Percentiles rank a stretch among this genome's conserved stretches.
phyloP scores from a whole-genome alignment of 1,140 invertebrate genomes.

The Delia radicum region DNA sequence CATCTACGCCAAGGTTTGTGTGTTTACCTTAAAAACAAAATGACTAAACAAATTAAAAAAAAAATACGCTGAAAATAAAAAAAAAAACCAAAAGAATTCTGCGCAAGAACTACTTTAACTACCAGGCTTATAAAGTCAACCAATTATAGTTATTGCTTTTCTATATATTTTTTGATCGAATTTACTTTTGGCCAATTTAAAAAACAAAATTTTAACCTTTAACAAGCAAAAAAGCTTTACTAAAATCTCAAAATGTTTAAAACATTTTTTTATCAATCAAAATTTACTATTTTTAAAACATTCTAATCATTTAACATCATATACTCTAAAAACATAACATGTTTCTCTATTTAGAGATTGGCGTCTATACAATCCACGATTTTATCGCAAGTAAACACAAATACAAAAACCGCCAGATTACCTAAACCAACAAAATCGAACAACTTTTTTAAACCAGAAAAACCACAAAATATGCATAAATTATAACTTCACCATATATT shows the following conservation, averaged over 20 bases:
- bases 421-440: too few species aligned
- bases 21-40: slow-evolving; percentile 18
- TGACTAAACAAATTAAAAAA: slow-evolving; percentile 13
- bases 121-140: not conserved
- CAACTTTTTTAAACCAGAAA: not conserved
- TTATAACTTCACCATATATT: not conserved
- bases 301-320: not conserved
- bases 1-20: slow-evolving; percentile 53
- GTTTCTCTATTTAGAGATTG: slow-evolving; percentile 43
- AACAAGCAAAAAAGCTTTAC: not conserved
- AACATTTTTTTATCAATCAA: not conserved
- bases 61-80: not conserved
- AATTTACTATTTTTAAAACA: not conserved
- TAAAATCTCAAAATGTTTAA: not conserved
- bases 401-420: not conserved
- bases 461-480: slow-evolving; percentile 19
- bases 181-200: not conserved
- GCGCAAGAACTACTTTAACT: not conserved
- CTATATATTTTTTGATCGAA: not conserved
- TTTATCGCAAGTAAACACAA: slow-evolving; percentile 46
- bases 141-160: not conserved
- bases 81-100: not conserved
- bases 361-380: slow-evolving; percentile 53
- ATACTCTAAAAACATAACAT: not conserved
- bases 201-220: too few species aligned